phyloP scores from a whole-genome alignment of 2,113 vertebrate species.

The Hyperoodon ampullatus region DNA sequence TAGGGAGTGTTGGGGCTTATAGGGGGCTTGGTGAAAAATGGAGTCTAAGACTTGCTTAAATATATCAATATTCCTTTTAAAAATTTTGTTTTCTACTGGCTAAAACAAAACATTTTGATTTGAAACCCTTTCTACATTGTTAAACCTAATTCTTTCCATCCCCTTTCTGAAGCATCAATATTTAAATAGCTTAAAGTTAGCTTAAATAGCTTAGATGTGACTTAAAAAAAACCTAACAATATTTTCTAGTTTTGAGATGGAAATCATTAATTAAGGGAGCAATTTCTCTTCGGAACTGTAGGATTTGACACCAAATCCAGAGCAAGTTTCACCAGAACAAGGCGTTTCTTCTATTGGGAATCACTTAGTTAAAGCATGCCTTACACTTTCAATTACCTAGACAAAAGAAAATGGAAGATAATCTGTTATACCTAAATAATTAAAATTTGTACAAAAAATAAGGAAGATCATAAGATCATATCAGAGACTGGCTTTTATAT shows the following conservation, averaged over 20 bases:
- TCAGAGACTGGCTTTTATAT: neutral
- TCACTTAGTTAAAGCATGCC: neutral
- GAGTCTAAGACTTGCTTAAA: neutral
- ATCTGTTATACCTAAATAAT: neutral
- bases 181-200: neutral
- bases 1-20: neutral
- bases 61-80: neutral
- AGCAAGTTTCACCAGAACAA: conserved; percentile 15
- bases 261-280: conserved; percentile 32
- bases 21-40: neutral
- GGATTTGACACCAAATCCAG: conserved; percentile 11
- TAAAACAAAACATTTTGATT: conserved; percentile 22
- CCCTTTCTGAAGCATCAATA: neutral
- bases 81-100: neutral
- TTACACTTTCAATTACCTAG: neutral
- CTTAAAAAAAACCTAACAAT: neutral
- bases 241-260: conserved; percentile 34
- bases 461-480: neutral
- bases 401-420: neutral
- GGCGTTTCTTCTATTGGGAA: neutral
- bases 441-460: neutral
- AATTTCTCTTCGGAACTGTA: neutral
- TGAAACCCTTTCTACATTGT: neutral
- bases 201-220: neutral
- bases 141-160: neutral